Base-by-base conservation (phyloP, 2,113 vertebrate genomes). In the Pollachius pollachius region DNA sequence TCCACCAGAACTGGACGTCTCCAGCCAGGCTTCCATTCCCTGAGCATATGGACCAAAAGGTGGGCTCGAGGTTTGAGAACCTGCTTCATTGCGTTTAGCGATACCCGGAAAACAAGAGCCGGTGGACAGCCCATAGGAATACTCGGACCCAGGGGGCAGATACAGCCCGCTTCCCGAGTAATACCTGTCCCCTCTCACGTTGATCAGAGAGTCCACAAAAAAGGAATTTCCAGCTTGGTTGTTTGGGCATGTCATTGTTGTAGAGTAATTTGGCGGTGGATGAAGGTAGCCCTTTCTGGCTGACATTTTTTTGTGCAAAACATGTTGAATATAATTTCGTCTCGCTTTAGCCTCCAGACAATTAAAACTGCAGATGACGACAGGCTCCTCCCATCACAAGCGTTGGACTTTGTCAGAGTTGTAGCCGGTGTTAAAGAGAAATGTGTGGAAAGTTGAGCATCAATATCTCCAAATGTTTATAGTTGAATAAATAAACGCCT, bases 241-340 rank as follows among this genome's bases (percentile, higher is more conserved):
- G 94, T 97, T 96, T 83, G 96, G 96, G 94, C 96, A 98, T 95
- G 97, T 97, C 97, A 99, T 98, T 93, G 95, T 94, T 89, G 95
- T 92, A 92, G 94, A 94, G 91, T 96, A 96, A 97, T 97, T 95
- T 94, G 96, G 94, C 94, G 96, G 94, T 93, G 95, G 94, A 92
- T 97, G 96, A 92, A 94, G 96, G 96, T 96, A 95, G 93, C 95
- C 95, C 95, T 96, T 96, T 94, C 95, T 97, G 96, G 96, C 96
- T 97, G 96, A 98, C 96, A 99, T 99, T 99, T 98, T 98, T 97
- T 99, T 96, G 96, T 95, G 95, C 94, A 98, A 98, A 98, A 98
- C 96, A 98, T 96, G 94, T 94, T 95, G 96, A 96, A 97, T 97
- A 94, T 93, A 95, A 98, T 98, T 96, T 94, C 94, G 93, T 93